Evolutionary conservation across 2,888 invertebrate genomes (phyloP).

Genomic region (Proisotoma minuta): DNA sequence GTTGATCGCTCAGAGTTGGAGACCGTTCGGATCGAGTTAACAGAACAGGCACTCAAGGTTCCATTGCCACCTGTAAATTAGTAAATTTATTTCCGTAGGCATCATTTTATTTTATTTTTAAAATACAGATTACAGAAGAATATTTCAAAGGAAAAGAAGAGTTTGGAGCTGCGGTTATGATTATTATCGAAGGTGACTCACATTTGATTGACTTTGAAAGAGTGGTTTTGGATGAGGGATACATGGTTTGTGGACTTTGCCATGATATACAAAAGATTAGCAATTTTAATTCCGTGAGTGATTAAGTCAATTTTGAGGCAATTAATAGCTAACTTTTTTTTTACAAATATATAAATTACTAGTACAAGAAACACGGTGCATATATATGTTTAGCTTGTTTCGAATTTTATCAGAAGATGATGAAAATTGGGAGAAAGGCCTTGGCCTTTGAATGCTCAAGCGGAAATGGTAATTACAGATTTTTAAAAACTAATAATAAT

Average conservation of each 20-base stretch:
- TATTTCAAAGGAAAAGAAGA: slow-evolving; percentile 10
- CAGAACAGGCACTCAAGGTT: too few species aligned
- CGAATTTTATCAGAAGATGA: slow-evolving; percentile 16
- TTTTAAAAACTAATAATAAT: neutral
- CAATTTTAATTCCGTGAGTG: neutral
- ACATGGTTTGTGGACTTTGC: slow-evolving; percentile 7
- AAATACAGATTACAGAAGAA: neutral
- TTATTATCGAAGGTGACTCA: neutral
- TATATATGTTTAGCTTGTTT: slow-evolving; percentile 31
- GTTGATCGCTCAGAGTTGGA: too few species aligned
- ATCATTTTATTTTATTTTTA: too few species aligned
- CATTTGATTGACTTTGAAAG: neutral
- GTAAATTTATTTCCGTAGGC: too few species aligned
- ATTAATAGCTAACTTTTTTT: neutral
- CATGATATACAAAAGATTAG: neutral
- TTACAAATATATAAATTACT: neutral
- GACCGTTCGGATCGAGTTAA: too few species aligned
- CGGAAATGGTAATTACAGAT: slow-evolving; percentile 10
- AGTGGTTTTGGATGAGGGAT: neutral
- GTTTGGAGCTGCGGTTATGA: neutral
- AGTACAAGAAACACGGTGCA: slow-evolving; percentile 21
- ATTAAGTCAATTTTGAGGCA: too few species aligned
- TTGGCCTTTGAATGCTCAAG: slow-evolving; percentile 13
- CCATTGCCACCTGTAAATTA: too few species aligned
- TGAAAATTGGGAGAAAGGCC: slow-evolving; percentile 17